These are phyloP conservation scores for Idris sp. DNA, from an alignment of 1,140 invertebrate species.

Conservation along the genomic window DNA sequence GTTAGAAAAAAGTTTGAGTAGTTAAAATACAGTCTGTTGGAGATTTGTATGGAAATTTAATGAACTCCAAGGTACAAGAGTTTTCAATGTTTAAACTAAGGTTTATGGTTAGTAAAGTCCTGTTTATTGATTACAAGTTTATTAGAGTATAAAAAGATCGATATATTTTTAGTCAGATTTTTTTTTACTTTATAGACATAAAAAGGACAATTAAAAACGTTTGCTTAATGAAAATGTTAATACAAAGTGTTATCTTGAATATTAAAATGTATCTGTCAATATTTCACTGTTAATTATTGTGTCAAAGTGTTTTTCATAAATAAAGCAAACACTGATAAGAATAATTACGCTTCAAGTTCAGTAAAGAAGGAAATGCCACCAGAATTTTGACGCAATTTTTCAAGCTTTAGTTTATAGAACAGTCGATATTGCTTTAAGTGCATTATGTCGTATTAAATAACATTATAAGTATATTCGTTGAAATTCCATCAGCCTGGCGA, in stretches of 20 bases:
- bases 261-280: no score
- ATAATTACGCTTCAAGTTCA: no score
- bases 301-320: no score
- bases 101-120: not conserved
- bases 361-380: no score
- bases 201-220: no score
- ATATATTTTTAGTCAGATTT: no score
- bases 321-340: no score
- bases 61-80: not conserved
- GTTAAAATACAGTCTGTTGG: not conserved
- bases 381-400: constrained; percentile 10
- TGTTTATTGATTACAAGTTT: not conserved
- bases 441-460: constrained; percentile 32
- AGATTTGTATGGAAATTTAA: not conserved
- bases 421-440: constrained; percentile 25
- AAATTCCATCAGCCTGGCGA: constrained; percentile 21
- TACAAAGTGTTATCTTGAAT: no score
- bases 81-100: constrained; percentile 1
- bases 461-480: constrained; percentile 31
- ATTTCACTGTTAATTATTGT: no score
- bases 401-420: constrained; percentile 10
- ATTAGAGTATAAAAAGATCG: not conserved
- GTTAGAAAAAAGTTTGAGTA: not conserved
- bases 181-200: no score
- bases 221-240: no score